phyloP scores from a whole-genome alignment of 2,888 invertebrate genomes.

The Volucella zonaria region DNA sequence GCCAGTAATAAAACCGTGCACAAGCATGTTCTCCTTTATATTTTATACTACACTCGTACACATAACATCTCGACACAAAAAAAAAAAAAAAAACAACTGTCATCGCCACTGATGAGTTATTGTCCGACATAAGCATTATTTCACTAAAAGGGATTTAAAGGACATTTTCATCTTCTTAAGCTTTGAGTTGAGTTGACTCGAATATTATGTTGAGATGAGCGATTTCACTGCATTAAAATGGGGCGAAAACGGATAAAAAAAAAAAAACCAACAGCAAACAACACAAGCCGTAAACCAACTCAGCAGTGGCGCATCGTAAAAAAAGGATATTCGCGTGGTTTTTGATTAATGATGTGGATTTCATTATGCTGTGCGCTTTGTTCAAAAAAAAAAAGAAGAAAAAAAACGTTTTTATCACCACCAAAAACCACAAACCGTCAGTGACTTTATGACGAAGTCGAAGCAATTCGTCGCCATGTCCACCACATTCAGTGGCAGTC shows the following conservation, averaged over 20 bases:
- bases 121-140: slow-evolving; percentile 19
- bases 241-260: slow-evolving; percentile 40
- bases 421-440: slow-evolving; percentile 17
- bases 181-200: not conserved
- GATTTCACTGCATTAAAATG: slow-evolving; percentile 41
- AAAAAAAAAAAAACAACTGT: slow-evolving; percentile 65
- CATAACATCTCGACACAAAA: slow-evolving; percentile 35
- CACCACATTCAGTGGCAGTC: not conserved
- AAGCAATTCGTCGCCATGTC: slow-evolving; percentile 31
- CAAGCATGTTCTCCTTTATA: slow-evolving; percentile 25
- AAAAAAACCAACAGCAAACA: no score
- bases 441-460: slow-evolving; percentile 49
- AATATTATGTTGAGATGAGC: slow-evolving; percentile 12
- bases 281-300: slow-evolving; percentile 5
- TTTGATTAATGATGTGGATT: slow-evolving; percentile 72
- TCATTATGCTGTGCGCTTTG: slow-evolving; percentile 45
- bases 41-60: slow-evolving; percentile 8
- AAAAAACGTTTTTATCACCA: slow-evolving; percentile 39
- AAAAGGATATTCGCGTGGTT: slow-evolving; percentile 65
- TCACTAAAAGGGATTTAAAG: slow-evolving; percentile 58
- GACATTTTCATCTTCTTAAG: slow-evolving; percentile 59
- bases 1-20: slow-evolving; percentile 4
- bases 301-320: slow-evolving; percentile 49
- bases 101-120: slow-evolving; percentile 66
- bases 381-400: not conserved